Base-by-base conservation (phyloP, 2,797 vertebrate genomes). In the Gephyroberyx darwinii region DNA sequence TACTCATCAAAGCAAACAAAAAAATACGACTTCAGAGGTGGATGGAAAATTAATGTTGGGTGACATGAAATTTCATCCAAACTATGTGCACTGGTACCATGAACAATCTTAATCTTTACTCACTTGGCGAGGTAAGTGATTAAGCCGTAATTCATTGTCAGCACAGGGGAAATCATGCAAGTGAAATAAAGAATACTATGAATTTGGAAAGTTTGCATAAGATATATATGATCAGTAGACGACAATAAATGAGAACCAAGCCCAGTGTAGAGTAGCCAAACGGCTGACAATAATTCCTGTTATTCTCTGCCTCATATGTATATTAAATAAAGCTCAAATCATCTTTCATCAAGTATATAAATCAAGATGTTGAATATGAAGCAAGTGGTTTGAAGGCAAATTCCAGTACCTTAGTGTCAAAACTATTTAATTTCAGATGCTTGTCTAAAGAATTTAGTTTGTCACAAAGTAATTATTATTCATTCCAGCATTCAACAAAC, bases 321-420 rank as follows among this genome's bases (percentile, higher is more conserved):
- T 33, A 70, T 73, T 65, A 85, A 88, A 84, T 77, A 84, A 82
- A 77, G 33, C 43, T 59, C 20, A 84, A 75, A 33, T 47, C 52
- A 82, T 6, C 16, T 58, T 68, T 77, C 2, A 83, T 76, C 43
- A 76, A 48, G 65, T 65, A 37, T 54, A 63, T 37, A 63, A 71
- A 57, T 78, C 16, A 81, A 62, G n/a, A 54, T n/a, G 57, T 33
- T 53, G n/a, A 69, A 75, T 69, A 65, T 33, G n/a, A 19, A 67
- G 74, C 10, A 55, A 1, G 5, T 16, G 30, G 8, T 43, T 12
- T 71, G 26, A 69, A 79, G 84, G 35, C 41, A 56, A 77, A 72
- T 26, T 56, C 45, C 10, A 69, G 86, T 90, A 90, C 80, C 86
- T 70, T 85, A 83, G 83, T 82, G 86, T 88, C 16, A 56, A 69